These are phyloP conservation scores for Ditula angustiorana DNA, from an alignment of 2,888 invertebrate species.

Conservation along the genomic window DNA sequence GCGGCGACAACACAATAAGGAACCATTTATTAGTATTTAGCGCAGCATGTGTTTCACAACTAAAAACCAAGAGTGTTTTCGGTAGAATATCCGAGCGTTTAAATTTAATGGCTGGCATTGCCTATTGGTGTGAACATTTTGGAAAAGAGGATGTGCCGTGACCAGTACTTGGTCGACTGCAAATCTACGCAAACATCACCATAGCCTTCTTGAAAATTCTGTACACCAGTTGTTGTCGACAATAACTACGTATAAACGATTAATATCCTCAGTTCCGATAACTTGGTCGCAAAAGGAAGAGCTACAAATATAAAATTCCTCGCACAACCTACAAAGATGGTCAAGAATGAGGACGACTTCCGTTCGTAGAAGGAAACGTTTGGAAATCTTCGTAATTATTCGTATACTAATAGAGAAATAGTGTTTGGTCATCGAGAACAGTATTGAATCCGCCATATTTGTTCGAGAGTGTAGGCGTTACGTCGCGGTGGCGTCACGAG, in stretches of 20 bases:
- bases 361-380: conserved; percentile 47
- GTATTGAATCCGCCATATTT: conserved; percentile 58
- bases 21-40: conserved; percentile 9
- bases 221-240: no score
- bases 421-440: conserved; percentile 46
- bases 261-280: no score
- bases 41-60: background rate
- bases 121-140: no score
- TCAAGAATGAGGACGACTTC: conserved; percentile 47
- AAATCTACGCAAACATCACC: no score
- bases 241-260: no score
- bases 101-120: no score
- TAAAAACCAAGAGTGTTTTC: background rate
- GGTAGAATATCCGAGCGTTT: no score
- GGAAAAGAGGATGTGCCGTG: no score
- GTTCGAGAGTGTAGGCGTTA: conserved; percentile 60
- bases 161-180: no score
- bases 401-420: conserved; percentile 53
- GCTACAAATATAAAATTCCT: background rate
- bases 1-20: conserved; percentile 21
- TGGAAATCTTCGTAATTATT: conserved; percentile 53
- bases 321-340: conserved; percentile 41
- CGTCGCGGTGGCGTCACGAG: conserved; percentile 63
- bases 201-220: no score
- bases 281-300: background rate